These are phyloP conservation scores for Motacilla alba DNA, from an alignment of 2,113 vertebrate genomes.

Conservation along the genomic window DNA sequence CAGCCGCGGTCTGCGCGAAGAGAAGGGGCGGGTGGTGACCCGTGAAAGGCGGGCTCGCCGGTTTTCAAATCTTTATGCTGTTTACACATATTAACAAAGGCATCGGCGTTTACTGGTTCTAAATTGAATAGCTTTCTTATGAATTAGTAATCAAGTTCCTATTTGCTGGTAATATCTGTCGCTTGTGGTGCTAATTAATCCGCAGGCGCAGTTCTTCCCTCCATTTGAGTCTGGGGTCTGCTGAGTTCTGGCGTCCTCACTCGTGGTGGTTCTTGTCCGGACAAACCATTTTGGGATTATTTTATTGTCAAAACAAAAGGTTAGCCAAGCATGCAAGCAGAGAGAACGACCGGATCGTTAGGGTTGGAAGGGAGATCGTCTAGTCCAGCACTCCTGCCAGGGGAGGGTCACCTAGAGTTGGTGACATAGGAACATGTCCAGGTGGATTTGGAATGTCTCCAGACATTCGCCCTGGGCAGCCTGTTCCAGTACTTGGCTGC, in stretches of 20 bases:
- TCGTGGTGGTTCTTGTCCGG: not conserved
- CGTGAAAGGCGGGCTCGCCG: accelerated
- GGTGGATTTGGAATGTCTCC: not conserved
- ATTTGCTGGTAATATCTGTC: not conserved
- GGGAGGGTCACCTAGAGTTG: not conserved
- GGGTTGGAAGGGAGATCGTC: not conserved
- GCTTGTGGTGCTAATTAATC: not conserved
- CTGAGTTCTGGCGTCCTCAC: not conserved
- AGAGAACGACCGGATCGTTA: not conserved
- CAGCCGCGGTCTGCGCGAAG: accelerated
- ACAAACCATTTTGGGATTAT: not conserved
- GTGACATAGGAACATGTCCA: not conserved
- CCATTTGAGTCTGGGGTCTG: not conserved
- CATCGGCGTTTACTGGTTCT: not conserved
- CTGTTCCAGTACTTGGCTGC: not conserved
- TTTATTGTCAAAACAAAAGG: not conserved
- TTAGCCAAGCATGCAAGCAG: no score
- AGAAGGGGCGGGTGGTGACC: accelerated
- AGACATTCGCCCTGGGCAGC: not conserved
- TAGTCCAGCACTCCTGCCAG: not conserved
- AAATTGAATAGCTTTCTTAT: not conserved
- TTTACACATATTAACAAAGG: not conserved
- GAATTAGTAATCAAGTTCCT: not conserved
- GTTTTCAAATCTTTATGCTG: accelerated
- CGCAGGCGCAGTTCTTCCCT: not conserved